Percentiles rank a stretch among this genome's conserved stretches.
Conservation (phyloP, 2,888 invertebrate genomes). For the Blastobasis lacticolella region DNA sequence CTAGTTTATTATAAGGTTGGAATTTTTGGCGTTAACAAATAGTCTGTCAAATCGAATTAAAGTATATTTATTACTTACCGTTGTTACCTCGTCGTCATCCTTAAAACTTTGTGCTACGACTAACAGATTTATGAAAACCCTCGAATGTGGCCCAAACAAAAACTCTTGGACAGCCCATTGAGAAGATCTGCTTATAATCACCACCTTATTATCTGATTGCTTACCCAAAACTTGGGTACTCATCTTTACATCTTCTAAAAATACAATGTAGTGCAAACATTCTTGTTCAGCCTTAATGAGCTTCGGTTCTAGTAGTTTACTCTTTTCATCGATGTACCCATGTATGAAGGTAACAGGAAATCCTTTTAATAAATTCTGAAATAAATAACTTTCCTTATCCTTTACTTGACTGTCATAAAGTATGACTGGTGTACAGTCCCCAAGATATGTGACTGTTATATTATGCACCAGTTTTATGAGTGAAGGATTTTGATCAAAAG, state of each 20-base stretch:
- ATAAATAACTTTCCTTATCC: slow-evolving; percentile 66
- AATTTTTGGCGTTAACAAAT: too few species aligned
- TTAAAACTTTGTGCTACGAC: slow-evolving; percentile 80
- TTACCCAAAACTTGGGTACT: slow-evolving; percentile 75
- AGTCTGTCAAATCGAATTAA: too few species aligned
- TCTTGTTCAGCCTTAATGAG: slow-evolving; percentile 52
- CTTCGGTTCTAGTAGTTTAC: slow-evolving; percentile 56
- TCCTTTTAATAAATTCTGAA: slow-evolving; percentile 73
- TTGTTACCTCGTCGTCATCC: slow-evolving; percentile 48
- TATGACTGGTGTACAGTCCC: slow-evolving; percentile 78
- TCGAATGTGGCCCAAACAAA: slow-evolving; percentile 74
- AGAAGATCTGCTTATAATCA: slow-evolving; percentile 80
- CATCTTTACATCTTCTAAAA: slow-evolving; percentile 77
- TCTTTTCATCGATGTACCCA: slow-evolving; percentile 72
- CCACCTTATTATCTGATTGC: slow-evolving; percentile 76
- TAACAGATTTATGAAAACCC: slow-evolving; percentile 80
- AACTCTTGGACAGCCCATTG: slow-evolving; percentile 85
- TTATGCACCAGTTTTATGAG: slow-evolving; percentile 75
- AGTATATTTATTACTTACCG: slow-evolving; percentile 43
- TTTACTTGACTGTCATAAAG: slow-evolving; percentile 78
- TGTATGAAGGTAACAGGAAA: slow-evolving; percentile 76
- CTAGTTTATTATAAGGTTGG: too few species aligned
- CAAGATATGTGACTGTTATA: slow-evolving; percentile 74
- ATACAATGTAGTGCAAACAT: slow-evolving; percentile 79
- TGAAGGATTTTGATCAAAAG: slow-evolving; percentile 71